phyloP scores from a whole-genome alignment of 2,797 vertebrate species.

The Peromyscus attwateri region DNA sequence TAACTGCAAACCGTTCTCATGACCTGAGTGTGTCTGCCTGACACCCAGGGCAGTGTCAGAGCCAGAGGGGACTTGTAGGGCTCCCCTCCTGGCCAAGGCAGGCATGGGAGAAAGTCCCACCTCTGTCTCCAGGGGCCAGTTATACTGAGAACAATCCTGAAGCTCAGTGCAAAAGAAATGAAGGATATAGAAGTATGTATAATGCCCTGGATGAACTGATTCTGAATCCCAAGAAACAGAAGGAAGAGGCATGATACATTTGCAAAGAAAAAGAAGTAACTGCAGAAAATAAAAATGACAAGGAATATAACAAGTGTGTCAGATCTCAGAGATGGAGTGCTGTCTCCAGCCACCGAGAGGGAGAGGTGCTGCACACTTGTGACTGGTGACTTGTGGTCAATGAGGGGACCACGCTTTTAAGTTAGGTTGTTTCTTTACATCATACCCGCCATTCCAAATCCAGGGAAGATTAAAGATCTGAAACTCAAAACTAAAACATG shows the following conservation, averaged over 20 bases:
- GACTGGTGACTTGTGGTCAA: neutral
- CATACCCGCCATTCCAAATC: neutral
- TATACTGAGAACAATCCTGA: neutral
- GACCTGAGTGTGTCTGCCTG: neutral
- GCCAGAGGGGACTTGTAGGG: accelerated
- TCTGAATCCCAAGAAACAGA: neutral
- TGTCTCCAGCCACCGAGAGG: neutral
- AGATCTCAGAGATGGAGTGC: accelerated
- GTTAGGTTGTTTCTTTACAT: neutral
- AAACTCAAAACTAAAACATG: conserved; percentile 19
- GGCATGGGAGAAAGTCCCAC: accelerated
- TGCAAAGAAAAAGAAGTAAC: neutral
- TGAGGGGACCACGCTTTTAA: neutral
- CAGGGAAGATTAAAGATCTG: neutral
- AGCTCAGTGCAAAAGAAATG: accelerated
- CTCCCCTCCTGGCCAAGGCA: too few species aligned
- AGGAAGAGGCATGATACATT: neutral
- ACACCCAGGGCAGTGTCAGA: too few species aligned
- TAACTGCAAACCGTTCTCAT: neutral
- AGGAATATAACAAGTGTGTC: neutral
- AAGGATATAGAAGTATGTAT: neutral
- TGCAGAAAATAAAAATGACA: neutral
- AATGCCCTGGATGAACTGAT: neutral
- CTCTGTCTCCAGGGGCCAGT: accelerated
- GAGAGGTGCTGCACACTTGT: accelerated